Evolutionary conservation across 1,140 invertebrate species (phyloP).

Genomic region (Drosophila willistoni): DNA sequence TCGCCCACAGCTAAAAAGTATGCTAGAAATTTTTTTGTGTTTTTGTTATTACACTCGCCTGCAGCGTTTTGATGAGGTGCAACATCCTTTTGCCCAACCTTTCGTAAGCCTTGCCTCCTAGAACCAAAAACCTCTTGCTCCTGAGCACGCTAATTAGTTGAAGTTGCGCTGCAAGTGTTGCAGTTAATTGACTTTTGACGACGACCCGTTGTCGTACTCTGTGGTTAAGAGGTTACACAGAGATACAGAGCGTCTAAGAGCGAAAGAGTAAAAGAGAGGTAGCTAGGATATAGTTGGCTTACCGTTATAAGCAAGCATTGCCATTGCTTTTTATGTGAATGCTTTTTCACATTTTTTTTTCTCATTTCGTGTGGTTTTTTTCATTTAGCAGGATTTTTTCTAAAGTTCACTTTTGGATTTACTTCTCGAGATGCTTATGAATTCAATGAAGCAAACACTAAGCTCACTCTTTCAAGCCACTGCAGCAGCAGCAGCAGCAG

Average conservation of each 20-base stretch:
- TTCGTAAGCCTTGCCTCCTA: background rate
- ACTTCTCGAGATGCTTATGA: constrained; percentile 64
- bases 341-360: constrained; percentile 13
- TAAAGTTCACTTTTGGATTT: constrained; percentile 50
- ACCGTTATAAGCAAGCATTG: constrained; percentile 23
- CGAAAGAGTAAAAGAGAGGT: background rate
- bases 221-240: constrained; percentile 6
- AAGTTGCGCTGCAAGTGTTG: constrained; percentile 73
- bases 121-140: constrained; percentile 36
- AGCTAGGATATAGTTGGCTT: constrained; percentile 39
- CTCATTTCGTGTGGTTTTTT: constrained; percentile 6
- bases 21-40: constrained; percentile 50
- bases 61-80: constrained; percentile 19
- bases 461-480: constrained; percentile 52
- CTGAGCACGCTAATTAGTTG: constrained; percentile 71
- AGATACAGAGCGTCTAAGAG: background rate
- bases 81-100: constrained; percentile 8
- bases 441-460: constrained; percentile 73
- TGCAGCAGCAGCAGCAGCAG: constrained; percentile 15
- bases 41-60: constrained; percentile 24
- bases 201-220: constrained; percentile 49
- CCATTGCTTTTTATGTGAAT: constrained; percentile 40
- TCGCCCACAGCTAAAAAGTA: constrained; percentile 56
- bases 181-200: constrained; percentile 79
- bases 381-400: constrained; percentile 28